Base-by-base conservation (phyloP, 2,888 invertebrate genomes). In the Euphydryas editha region DNA sequence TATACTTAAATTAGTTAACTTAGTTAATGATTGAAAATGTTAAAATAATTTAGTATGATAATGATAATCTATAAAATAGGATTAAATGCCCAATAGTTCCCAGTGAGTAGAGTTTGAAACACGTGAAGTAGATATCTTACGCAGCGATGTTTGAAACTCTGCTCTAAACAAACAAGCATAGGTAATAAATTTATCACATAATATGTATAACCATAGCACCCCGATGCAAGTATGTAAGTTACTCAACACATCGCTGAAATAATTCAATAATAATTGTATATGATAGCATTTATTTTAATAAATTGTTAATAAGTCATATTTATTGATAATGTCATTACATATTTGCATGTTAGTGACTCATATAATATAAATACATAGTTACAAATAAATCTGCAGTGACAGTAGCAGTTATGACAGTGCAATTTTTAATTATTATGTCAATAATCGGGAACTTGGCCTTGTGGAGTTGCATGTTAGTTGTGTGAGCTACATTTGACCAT, bases 1-100 rank as follows among this genome's bases (percentile, higher is more conserved):
- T 87, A 84, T 87, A 87, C 81, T 75, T 73, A 73, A 81, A 92
- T 92, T 92, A 92, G 92, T 92, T 88, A 85, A 92, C 92, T 88
- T 84, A 87, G 92, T 92, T 92, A 92, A 92, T 92, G 92, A 89
- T 90, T 91, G 90, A 88, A 87, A 84, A 87, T 91, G 91, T 92
- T 92, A 92, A 90, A 88, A 86, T 88, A 88, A 91, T 91, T 92
- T 92, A 92, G 92, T 92, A 90, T 92, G 91, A 90, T 89, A 90
- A 91, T 91, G 92, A 88, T 88, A 89, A 84, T 90, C 91, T 92
- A 92, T 90, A 87, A 85, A 88, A 92, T 85, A 92, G 90, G 88
- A 92, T 93, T 93, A 93, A 92, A 93, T 93, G 93, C 93, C 93
- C 93, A 93, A 93, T 92, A 93, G 93, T 92, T 90, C 93, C 93